Evolutionary conservation across 2,113 vertebrate species (phyloP), one percentile per base, ranked within the genome.

Genomic region (Myotis lucifugus): DNA sequence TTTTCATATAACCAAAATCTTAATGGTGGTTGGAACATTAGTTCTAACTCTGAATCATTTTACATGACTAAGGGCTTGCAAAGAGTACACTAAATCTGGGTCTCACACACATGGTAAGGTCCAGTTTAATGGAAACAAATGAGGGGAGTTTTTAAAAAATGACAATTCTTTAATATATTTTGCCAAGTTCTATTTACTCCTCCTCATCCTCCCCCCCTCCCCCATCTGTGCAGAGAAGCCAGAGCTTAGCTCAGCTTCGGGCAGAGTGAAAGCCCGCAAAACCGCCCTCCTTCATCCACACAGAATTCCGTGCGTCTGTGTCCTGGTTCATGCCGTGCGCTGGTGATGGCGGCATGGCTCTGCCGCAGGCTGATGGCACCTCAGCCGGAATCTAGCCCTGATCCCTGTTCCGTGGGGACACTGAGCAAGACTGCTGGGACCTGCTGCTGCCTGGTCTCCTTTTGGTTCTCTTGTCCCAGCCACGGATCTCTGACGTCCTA

Each of bases 271-370:
- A 69, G 46, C 40, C 6, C 29, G 64, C 12, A 10, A 10, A 61
- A 17, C 23, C 2, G 0, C 11, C 48, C 50, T 77, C 6, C 23
- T 10, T 46, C 14, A 9, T 29, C n/a, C 7, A 8, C 1, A 8
- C 5, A 32, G 69, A 42, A 21, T 32, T 12, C 15, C 9, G 8
- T 25, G 46, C 8, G 1, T 23, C n/a, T 48, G 17, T 69, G 48
- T 59, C 12, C 1, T 52, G 21, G n/a, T 66, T 40, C 3, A 29
- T 42, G 15, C 5, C 0, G 2, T 29, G 11, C n/a, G 23, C 34
- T 54, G 8, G 2, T 4, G 48, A 14, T 3, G 34, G 8, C 10
- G 32, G 29, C 6, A 12, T 7, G 32, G 19, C 0, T 25, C 0
- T 13, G 52, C 8, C 1, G 5, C 52, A 11, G 21, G 32, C 25